phyloP scores from a whole-genome alignment of 1,140 invertebrate species.

The Brachionus manjavacas region DNA sequence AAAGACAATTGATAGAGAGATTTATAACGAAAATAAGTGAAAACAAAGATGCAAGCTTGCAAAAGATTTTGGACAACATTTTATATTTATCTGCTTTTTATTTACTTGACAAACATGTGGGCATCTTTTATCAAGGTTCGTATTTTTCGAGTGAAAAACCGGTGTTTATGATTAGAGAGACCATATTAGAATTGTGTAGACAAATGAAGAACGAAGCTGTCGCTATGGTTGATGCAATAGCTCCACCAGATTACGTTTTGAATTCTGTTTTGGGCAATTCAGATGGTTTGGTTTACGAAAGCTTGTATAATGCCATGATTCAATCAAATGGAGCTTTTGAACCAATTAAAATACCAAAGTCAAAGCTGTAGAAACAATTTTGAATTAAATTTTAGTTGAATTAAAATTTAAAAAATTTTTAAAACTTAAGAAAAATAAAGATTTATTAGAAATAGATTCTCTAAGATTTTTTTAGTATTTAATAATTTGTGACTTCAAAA shows the following conservation, averaged over 20 bases:
- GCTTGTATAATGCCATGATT: constrained; percentile 27
- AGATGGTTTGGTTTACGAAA: constrained; percentile 51
- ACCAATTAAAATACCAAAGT: background rate
- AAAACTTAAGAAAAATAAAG: no score
- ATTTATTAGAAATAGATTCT: no score
- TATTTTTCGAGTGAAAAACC: constrained; percentile 49
- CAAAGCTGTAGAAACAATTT: background rate
- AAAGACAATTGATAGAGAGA: constrained; percentile 17
- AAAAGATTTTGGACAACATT: background rate
- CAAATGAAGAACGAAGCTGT: constrained; percentile 70
- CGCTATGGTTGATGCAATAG: constrained; percentile 73
- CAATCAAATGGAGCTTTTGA: constrained; percentile 40
- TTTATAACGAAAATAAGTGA: constrained; percentile 18
- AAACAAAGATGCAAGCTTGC: constrained; percentile 1
- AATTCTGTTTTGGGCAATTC: constrained; percentile 55
- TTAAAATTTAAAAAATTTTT: background rate
- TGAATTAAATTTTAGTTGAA: background rate
- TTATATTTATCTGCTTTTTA: constrained; percentile 23
- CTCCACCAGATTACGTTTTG: constrained; percentile 71
- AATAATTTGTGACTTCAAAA: no score
- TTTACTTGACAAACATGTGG: constrained; percentile 50
- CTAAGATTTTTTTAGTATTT: no score
- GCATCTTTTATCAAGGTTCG: constrained; percentile 54
- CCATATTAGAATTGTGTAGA: constrained; percentile 64
- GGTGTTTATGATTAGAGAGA: constrained; percentile 50